Percentiles rank a stretch among this genome's conserved stretches.
These are phyloP conservation scores for Triplophysa rosa DNA, from an alignment of 2,113 vertebrate genomes.

Conservation along the genomic window DNA sequence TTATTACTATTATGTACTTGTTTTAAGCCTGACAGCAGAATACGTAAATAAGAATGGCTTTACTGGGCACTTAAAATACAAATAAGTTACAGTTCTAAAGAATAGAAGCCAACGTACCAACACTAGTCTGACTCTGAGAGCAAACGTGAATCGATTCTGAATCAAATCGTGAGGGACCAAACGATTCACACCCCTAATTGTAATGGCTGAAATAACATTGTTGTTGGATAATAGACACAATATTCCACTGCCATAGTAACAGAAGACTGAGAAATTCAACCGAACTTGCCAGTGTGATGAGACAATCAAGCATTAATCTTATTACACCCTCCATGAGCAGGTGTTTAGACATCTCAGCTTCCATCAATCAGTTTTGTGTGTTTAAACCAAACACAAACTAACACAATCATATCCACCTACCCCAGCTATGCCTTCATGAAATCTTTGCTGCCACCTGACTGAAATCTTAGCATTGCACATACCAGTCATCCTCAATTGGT, in stretches of 20 bases:
- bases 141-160: no score
- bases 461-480: no score
- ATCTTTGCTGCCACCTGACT: no score
- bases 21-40: no score
- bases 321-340: conserved; percentile 3
- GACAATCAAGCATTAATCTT: conserved; percentile 17
- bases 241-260: conserved; percentile 12
- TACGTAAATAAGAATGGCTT: no score
- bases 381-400: background rate
- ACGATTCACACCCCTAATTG: background rate
- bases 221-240: background rate
- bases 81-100: no score
- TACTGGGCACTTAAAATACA: no score
- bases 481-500: no score
- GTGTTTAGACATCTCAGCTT: background rate
- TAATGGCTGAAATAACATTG: background rate
- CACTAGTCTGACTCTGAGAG: no score
- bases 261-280: background rate
- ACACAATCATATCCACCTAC: background rate
- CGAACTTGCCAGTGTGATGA: background rate
- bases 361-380: background rate
- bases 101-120: no score
- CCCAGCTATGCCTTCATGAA: background rate
- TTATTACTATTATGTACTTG: no score
- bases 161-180: no score